A percentile compares a stretch with the other conserved stretches of the same genome.
Evolutionary conservation across 2,113 vertebrate species (phyloP).

Genomic region (Actinemys pallida): DNA sequence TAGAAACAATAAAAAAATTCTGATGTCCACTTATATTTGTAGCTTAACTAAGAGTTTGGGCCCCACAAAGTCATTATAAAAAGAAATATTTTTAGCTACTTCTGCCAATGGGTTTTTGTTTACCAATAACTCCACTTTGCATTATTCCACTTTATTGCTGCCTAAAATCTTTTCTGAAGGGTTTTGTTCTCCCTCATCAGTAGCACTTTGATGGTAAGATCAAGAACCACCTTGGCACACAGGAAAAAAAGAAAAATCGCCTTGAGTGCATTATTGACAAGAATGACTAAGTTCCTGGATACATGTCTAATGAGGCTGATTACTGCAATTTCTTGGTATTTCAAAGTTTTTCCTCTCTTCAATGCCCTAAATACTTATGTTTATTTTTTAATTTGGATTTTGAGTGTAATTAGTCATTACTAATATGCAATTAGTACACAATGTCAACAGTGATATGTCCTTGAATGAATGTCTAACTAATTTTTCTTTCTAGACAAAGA

Average conservation of each 20-base stretch:
- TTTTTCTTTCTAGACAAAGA: background rate
- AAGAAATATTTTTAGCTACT: background rate
- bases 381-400: background rate
- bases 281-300: background rate
- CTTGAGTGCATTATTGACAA: background rate
- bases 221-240: background rate
- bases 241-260: background rate
- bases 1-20: fast-evolving
- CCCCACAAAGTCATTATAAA: background rate
- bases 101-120: background rate
- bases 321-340: background rate
- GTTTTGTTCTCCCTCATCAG: background rate
- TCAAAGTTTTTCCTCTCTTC: background rate
- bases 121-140: background rate
- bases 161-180: background rate
- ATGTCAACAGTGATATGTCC: background rate
- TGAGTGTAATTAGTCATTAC: background rate
- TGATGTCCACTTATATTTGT: background rate
- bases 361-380: background rate
- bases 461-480: background rate
- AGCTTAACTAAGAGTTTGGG: background rate
- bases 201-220: background rate
- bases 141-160: background rate
- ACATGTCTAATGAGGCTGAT: background rate
- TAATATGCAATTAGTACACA: background rate